A percentile compares a stretch with the other conserved stretches of the same genome.
Conservation (phyloP, 2,113 vertebrate genomes). For the Jaculus jaculus region DNA sequence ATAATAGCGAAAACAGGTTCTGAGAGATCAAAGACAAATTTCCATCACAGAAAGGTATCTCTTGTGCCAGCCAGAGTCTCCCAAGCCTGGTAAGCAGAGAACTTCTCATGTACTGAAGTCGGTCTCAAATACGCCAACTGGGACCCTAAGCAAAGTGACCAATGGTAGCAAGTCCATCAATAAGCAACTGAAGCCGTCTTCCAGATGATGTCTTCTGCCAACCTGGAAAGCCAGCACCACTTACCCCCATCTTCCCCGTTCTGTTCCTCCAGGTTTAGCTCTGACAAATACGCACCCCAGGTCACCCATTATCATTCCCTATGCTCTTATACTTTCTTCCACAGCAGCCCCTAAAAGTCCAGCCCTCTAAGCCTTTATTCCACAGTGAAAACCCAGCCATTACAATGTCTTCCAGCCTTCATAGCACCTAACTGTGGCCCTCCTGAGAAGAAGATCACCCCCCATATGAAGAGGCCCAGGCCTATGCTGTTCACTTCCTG, state of each 20-base stretch:
- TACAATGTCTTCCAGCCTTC: background rate
- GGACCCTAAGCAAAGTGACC: background rate
- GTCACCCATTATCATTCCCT: background rate
- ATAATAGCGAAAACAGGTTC: background rate
- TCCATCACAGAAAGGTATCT: background rate
- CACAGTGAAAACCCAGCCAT: background rate
- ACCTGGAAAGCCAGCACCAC: background rate
- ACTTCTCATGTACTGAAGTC: background rate
- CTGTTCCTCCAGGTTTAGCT: background rate
- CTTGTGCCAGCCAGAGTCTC: background rate
- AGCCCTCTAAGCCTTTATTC: background rate
- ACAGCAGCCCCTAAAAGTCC: background rate
- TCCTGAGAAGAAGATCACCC: background rate
- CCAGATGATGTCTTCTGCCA: background rate
- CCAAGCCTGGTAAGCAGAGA: background rate
- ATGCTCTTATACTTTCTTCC: background rate
- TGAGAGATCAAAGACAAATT: constrained; percentile 7
- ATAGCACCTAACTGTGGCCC: background rate
- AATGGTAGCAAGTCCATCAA: background rate
- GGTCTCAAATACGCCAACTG: background rate
- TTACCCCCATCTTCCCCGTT: background rate
- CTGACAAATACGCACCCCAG: background rate
- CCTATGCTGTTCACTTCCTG: background rate
- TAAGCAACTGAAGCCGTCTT: background rate
- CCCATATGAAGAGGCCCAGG: background rate